Conservation (phyloP, 2,113 vertebrate genomes). For the Solenodon paradoxus region DNA sequence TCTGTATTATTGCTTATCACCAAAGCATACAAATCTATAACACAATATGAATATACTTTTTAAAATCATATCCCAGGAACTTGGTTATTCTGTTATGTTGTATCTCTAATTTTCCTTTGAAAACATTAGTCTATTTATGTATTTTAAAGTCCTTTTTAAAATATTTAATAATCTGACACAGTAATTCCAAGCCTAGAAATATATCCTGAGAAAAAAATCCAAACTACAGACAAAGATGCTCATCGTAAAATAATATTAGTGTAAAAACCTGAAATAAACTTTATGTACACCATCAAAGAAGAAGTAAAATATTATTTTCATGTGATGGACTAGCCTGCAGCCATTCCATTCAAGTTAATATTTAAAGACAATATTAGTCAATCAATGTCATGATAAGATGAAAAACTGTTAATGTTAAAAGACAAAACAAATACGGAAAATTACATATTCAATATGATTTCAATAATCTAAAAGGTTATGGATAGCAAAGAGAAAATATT, state of each 20-base stretch:
- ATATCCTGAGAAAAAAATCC: slow-evolving; percentile 9
- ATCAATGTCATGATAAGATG: background rate
- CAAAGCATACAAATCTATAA: background rate
- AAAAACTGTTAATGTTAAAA: background rate
- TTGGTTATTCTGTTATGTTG: background rate
- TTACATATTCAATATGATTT: background rate
- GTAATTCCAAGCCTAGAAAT: background rate
- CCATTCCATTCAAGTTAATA: no score
- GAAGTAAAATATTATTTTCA: background rate
- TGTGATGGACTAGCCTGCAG: background rate
- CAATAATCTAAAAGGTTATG: background rate
- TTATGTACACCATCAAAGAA: background rate
- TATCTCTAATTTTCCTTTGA: background rate
- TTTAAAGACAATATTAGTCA: background rate
- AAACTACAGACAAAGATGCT: slow-evolving; percentile 1
- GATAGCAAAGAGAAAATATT: background rate
- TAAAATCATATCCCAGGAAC: background rate
- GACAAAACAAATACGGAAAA: background rate
- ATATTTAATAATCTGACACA: background rate
- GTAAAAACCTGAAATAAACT: background rate
- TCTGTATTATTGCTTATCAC: background rate
- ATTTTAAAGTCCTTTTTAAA: background rate
- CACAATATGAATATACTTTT: no score
- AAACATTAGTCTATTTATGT: background rate
- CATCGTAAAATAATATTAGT: background rate